Percentiles rank a stretch among this genome's conserved stretches.
Evolutionary conservation across 35 echinoderm and acorn worm species (phyloP).

Genomic region (Apostichopus californicus): DNA sequence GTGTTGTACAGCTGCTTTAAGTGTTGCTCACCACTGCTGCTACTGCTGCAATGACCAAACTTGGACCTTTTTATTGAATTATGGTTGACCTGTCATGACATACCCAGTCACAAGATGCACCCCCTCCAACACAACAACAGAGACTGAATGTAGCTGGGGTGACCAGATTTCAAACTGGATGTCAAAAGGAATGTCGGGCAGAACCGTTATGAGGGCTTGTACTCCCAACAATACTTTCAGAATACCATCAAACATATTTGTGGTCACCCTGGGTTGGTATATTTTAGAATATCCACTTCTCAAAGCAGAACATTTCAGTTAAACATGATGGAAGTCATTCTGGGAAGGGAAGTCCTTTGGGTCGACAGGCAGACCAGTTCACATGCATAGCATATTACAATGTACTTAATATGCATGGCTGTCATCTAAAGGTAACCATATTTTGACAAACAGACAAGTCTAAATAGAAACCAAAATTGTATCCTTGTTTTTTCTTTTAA

Average conservation of each 20-base stretch:
- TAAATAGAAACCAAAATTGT: neutral
- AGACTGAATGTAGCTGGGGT: neutral
- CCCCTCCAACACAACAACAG: neutral
- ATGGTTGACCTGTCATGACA: neutral
- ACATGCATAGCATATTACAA: neutral
- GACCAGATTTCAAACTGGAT: neutral
- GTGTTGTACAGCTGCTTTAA: constrained; percentile 32
- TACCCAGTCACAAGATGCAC: too few species aligned
- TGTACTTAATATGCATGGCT: constrained; percentile 14
- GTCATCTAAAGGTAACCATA: neutral
- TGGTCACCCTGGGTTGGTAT: too few species aligned
- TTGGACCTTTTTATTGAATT: neutral
- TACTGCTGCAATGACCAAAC: constrained; percentile 17
- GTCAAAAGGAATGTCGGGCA: too few species aligned
- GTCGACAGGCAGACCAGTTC: too few species aligned
- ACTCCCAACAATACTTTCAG: too few species aligned
- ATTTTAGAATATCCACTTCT: too few species aligned
- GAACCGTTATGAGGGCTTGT: too few species aligned
- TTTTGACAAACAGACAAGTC: neutral
- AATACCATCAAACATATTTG: too few species aligned
- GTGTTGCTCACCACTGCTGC: constrained; percentile 24
- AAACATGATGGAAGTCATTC: too few species aligned
- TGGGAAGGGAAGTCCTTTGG: too few species aligned
- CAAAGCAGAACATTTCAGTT: too few species aligned
- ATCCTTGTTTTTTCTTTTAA: constrained; percentile 19